These are phyloP conservation scores for Fragum fragum DNA, from an alignment of 2,888 invertebrate species.

Conservation along the genomic window DNA sequence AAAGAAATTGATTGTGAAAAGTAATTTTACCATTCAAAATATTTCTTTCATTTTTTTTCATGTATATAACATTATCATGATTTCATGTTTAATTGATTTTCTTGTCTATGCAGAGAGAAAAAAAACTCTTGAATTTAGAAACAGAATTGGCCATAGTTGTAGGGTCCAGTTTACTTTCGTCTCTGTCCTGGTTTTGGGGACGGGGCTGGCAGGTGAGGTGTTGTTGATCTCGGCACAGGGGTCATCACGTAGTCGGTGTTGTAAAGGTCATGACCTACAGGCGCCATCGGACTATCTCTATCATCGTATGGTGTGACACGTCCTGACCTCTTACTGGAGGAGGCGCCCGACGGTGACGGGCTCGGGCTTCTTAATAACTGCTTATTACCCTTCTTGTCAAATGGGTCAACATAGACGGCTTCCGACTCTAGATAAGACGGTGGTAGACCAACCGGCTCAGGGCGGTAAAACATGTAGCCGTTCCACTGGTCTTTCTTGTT, in stretches of 20 bases:
- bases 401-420: constrained; percentile 19
- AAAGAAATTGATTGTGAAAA: too few relatives aligned
- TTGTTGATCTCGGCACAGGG: constrained; percentile 27
- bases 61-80: too few relatives aligned
- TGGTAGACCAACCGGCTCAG: neutral
- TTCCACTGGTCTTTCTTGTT: neutral
- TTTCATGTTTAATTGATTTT: too few relatives aligned
- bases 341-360: neutral
- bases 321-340: neutral
- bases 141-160: too few relatives aligned
- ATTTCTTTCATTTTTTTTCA: too few relatives aligned
- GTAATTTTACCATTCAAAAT: too few relatives aligned
- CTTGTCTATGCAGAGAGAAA: too few relatives aligned
- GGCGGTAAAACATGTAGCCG: neutral
- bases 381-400: neutral
- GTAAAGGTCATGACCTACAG: constrained; percentile 39
- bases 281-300: constrained; percentile 41
- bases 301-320: constrained; percentile 15
- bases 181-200: constrained; percentile 1
- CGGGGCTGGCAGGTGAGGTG: constrained; percentile 28
- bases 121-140: too few relatives aligned
- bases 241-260: constrained; percentile 33
- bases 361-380: constrained; percentile 19
- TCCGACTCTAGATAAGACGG: constrained; percentile 27
- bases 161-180: neutral